Evolutionary conservation across 2,888 invertebrate species (phyloP).

Genomic region (Lymantria monacha): DNA sequence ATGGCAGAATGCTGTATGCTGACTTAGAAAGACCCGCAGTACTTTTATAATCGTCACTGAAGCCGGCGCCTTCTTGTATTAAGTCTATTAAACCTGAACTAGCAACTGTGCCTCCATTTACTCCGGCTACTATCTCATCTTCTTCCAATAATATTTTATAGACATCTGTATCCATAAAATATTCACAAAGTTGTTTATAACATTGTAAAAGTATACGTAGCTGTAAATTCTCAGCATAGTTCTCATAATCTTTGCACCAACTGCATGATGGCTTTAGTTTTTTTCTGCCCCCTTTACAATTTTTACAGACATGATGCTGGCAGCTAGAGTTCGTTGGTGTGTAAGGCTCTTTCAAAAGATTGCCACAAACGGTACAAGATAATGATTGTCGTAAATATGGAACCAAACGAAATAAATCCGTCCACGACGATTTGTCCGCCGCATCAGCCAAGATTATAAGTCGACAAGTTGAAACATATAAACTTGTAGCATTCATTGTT

Average conservation of each 20-base stretch:
- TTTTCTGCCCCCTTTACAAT: slow-evolving; percentile 92
- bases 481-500: slow-evolving; percentile 90
- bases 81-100: slow-evolving; percentile 86
- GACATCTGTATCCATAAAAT: slow-evolving; percentile 88
- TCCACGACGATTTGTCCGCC: slow-evolving; percentile 87
- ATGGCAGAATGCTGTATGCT: slow-evolving; percentile 88
- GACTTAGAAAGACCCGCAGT: slow-evolving; percentile 88
- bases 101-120: slow-evolving; percentile 76
- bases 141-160: slow-evolving; percentile 84
- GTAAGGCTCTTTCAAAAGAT: slow-evolving; percentile 90
- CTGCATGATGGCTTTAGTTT: slow-evolving; percentile 92
- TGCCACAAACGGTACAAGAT: slow-evolving; percentile 94
- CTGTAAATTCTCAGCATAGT: slow-evolving; percentile 91
- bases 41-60: slow-evolving; percentile 88
- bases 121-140: slow-evolving; percentile 75
- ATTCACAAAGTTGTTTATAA: slow-evolving; percentile 94
- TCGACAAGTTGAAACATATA: slow-evolving; percentile 91
- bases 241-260: slow-evolving; percentile 92
- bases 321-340: slow-evolving; percentile 90
- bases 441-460: slow-evolving; percentile 89
- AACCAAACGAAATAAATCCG: slow-evolving; percentile 90
- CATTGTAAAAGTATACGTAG: slow-evolving; percentile 91
- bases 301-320: slow-evolving; percentile 94
- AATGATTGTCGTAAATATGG: slow-evolving; percentile 93
- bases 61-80: slow-evolving; percentile 90